phyloP scores from a whole-genome alignment of 2,113 vertebrate genomes.

The Xiphophorus hellerii region DNA sequence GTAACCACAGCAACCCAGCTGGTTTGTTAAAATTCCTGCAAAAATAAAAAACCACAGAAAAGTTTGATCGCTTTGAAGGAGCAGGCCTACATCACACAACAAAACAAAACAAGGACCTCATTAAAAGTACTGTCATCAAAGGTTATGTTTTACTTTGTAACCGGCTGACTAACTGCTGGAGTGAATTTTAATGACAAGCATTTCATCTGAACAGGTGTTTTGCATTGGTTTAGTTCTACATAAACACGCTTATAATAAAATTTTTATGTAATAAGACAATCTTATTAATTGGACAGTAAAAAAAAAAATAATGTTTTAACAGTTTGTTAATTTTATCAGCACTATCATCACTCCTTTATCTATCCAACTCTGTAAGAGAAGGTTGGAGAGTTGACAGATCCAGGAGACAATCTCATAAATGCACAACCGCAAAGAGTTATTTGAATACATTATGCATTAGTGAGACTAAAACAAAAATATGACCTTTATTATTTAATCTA shows the following conservation, averaged over 20 bases:
- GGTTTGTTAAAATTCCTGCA: slow-evolving; percentile 70
- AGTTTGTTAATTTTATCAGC: too few relatives aligned
- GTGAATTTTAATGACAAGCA: slow-evolving; percentile 60
- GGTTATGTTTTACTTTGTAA: slow-evolving; percentile 48
- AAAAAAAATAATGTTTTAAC: neutral
- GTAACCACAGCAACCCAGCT: slow-evolving; percentile 70
- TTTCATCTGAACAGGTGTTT: slow-evolving; percentile 34
- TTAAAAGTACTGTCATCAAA: slow-evolving; percentile 60
- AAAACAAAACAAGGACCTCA: slow-evolving; percentile 59
- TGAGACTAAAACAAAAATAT: too few relatives aligned
- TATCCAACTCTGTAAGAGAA: too few relatives aligned
- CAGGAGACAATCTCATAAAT: too few relatives aligned
- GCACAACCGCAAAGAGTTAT: too few relatives aligned
- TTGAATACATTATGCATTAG: too few relatives aligned
- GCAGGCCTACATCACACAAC: slow-evolving; percentile 37
- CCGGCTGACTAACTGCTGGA: slow-evolving; percentile 58
- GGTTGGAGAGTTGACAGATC: too few relatives aligned
- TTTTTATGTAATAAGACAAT: slow-evolving; percentile 7
- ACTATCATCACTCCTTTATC: too few relatives aligned
- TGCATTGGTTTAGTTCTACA: slow-evolving; percentile 13
- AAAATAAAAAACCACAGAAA: slow-evolving; percentile 63
- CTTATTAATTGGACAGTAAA: slow-evolving; percentile 1
- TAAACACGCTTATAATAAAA: slow-evolving; percentile 2
- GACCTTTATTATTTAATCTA: too few relatives aligned
- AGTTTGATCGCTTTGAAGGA: slow-evolving; percentile 58